Base-by-base conservation (phyloP, 2,888 invertebrate species). In the Machimus rusticus region DNA sequence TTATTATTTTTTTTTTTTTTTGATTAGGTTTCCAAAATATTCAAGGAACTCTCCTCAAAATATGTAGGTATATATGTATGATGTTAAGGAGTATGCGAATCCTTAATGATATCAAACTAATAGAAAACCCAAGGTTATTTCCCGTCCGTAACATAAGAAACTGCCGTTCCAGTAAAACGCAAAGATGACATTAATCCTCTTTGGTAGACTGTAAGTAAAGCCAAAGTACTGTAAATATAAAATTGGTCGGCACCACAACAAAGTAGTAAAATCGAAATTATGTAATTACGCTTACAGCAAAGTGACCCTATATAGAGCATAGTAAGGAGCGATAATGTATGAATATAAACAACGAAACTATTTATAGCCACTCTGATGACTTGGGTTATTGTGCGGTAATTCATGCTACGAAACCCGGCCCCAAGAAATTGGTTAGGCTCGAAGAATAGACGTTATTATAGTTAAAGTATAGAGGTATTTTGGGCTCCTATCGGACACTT, bases 151-250 rank as follows among this genome's bases (percentile, higher is more conserved):
- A 51, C 37, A 16, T 37, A 12, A 76, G 14, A 79, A 46, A 23
- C 28, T 79, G 51, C 28, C 79, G 2, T 6, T 28, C 79, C 28
- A 79, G 51, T 79, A 79, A 79, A 79, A 79, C 79, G 79, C 79
- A 51, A 79, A 79, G 79, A 79, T 79, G 46, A 39, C 79, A 79
- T 79, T 79, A 79, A 79, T 79, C 79, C 79, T 46, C 39, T 39
- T 79, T 46, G 79, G 55, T 16, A 51, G 16, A 5, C 23, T 8
- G n/a, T 46, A 46, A 79, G 51, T 31, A 79, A 43, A n/a, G 51
- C 55, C 51, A 16, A 51, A 51, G 51, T 28, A 79, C 51, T 55
- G 23, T 51, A 51, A 79, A 79, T 51, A 79, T 79, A 51, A 79
- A 51, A 79, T 79, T 46, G 46, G 23, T 79, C 28, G 79, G 51